Conservation (phyloP, 2,888 invertebrate genomes). For the Ditula angustiorana region DNA sequence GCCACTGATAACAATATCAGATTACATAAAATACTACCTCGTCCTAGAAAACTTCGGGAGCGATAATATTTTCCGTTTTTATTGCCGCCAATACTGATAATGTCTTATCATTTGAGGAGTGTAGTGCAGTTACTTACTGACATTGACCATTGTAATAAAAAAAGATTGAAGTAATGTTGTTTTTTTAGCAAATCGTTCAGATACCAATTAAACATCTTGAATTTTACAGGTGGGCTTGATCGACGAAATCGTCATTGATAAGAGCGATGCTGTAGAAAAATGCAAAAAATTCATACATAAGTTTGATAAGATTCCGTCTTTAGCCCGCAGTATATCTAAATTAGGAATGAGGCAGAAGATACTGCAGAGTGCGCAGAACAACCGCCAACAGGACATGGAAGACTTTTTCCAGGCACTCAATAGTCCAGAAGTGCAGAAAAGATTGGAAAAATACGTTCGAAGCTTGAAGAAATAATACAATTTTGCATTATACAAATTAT, state of each 20-base stretch:
- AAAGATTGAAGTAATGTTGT: not conserved
- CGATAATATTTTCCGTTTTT: not conserved
- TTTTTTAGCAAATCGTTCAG: not conserved
- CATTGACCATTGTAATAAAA: not conserved
- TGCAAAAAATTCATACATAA: slow-evolving; percentile 87
- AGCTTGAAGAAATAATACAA: slow-evolving; percentile 86
- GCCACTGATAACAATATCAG: not conserved
- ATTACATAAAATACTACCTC: not conserved
- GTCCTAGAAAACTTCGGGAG: not conserved
- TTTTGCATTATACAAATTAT: no score
- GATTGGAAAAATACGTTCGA: slow-evolving; percentile 89
- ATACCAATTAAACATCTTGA: no score
- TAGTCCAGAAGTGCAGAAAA: slow-evolving; percentile 89
- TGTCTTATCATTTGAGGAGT: not conserved
- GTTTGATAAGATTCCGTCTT: slow-evolving; percentile 88
- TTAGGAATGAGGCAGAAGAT: slow-evolving; percentile 77
- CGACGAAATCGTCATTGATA: slow-evolving; percentile 89
- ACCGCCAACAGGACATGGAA: slow-evolving; percentile 87
- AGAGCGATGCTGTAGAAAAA: slow-evolving; percentile 88
- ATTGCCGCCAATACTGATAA: not conserved
- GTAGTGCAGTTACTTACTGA: not conserved
- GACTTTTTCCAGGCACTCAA: slow-evolving; percentile 86
- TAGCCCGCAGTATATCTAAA: slow-evolving; percentile 86
- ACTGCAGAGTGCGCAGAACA: slow-evolving; percentile 83
- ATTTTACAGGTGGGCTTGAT: slow-evolving; percentile 87